phyloP scores from a whole-genome alignment of 2,113 vertebrate genomes.

The Oncorhynchus tshawytscha region DNA sequence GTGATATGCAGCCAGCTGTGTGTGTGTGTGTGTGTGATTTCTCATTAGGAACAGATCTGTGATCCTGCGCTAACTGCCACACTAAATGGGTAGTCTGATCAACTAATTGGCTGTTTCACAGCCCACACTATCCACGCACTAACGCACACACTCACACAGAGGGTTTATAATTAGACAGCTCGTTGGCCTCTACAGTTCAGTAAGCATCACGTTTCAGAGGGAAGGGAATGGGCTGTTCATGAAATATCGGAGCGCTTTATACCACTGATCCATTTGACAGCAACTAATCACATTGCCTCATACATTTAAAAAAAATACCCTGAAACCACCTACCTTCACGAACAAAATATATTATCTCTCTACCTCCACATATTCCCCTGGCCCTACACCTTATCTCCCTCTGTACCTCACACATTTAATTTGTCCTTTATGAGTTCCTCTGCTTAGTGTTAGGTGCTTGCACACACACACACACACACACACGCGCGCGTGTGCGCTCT shows the following conservation, averaged over 20 bases:
- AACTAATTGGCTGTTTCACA: constrained; percentile 23
- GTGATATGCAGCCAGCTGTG: too few species aligned
- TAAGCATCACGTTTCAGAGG: constrained; percentile 33
- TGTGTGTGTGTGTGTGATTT: neutral
- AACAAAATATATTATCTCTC: neutral
- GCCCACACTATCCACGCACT: neutral
- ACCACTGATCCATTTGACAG: neutral
- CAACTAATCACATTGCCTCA: constrained; percentile 8
- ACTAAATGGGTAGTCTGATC: constrained; percentile 39
- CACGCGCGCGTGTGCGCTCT: neutral
- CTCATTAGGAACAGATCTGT: constrained; percentile 16
- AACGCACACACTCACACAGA: constrained; percentile 26
- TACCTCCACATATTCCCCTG: neutral
- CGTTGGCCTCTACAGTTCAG: constrained; percentile 36
- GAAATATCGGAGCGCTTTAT: constrained; percentile 12
- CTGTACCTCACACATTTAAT: constrained; percentile 37
- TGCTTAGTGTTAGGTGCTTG: neutral
- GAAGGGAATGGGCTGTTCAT: constrained; percentile 17
- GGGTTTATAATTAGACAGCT: constrained; percentile 49
- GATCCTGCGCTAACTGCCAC: constrained; percentile 29
- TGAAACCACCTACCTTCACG: neutral
- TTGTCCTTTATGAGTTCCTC: neutral
- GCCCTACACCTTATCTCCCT: constrained; percentile 23
- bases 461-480: too few species aligned
- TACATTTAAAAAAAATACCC: neutral